Percentiles rank a stretch among this genome's conserved stretches.
Conservation (phyloP, 2,113 vertebrate species). For the Polypterus bichir region DNA sequence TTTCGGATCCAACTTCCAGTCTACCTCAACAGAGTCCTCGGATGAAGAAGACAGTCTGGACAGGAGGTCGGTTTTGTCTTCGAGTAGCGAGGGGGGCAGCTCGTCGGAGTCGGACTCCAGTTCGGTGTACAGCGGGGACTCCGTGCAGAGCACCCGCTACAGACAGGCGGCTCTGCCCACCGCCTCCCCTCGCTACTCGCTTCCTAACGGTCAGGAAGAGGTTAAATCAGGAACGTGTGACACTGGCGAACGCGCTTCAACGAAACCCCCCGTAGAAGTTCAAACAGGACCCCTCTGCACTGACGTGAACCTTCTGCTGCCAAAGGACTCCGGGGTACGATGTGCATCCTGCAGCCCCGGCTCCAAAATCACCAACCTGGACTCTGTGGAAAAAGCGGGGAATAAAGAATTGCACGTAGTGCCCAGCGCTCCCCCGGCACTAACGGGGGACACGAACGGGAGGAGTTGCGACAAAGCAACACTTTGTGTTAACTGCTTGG, state of each 20-base stretch:
- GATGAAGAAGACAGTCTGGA: constrained; percentile 31
- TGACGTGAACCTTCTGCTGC: not conserved
- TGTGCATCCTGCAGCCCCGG: constrained; percentile 3
- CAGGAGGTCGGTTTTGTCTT: constrained; percentile 30
- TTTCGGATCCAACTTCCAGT: constrained; percentile 6
- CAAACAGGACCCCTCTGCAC: not conserved
- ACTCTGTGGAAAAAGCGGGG: too few species aligned
- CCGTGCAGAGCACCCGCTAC: constrained; percentile 36
- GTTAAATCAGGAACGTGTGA: not conserved
- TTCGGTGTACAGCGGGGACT: constrained; percentile 38
- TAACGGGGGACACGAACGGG: not conserved
- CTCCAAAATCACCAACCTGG: not conserved
- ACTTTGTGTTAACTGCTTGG: not conserved
- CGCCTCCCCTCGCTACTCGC: constrained; percentile 13
- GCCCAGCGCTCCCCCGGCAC: not conserved
- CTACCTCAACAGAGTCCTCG: constrained; percentile 34
- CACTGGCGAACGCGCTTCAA: not conserved
- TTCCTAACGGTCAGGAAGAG: constrained; percentile 24
- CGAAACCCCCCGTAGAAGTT: not conserved
- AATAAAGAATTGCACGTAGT: too few species aligned
- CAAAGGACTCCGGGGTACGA: not conserved
- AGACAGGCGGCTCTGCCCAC: constrained; percentile 19
- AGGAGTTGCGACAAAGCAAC: not conserved
- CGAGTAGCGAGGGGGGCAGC: constrained; percentile 33
- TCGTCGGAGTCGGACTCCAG: constrained; percentile 42